phyloP scores from a whole-genome alignment of 1,140 invertebrate genomes.

The Holotrichia oblita region DNA sequence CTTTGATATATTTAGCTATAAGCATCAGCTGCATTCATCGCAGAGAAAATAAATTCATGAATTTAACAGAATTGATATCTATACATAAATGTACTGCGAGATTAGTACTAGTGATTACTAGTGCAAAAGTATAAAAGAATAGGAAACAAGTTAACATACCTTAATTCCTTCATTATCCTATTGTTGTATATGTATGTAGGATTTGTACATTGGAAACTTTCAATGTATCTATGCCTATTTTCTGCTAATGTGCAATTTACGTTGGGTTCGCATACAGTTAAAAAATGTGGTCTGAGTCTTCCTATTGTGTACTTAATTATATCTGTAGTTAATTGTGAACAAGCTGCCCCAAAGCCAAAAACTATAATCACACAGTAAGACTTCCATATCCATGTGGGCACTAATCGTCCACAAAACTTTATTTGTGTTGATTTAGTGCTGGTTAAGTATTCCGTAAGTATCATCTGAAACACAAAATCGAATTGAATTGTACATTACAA shows the following conservation, averaged over 20 bases:
- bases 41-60: too few relatives aligned
- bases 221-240: constrained; percentile 72
- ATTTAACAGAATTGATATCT: too few relatives aligned
- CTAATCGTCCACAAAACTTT: constrained; percentile 66
- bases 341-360: constrained; percentile 86
- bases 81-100: too few relatives aligned
- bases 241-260: constrained; percentile 66
- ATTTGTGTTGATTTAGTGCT: constrained; percentile 61
- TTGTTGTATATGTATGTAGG: constrained; percentile 61
- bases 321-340: constrained; percentile 85
- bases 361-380: constrained; percentile 79
- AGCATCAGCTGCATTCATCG: too few relatives aligned
- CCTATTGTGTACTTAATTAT: constrained; percentile 93
- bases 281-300: constrained; percentile 91
- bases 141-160: constrained; percentile 57
- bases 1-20: too few relatives aligned
- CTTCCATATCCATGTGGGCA: constrained; percentile 76
- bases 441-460: constrained; percentile 68
- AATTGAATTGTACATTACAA: too few relatives aligned
- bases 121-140: background rate
- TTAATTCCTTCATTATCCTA: constrained; percentile 72
- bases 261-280: constrained; percentile 75
- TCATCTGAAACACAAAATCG: constrained; percentile 67
- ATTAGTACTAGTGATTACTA: too few relatives aligned
- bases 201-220: constrained; percentile 70